Base-by-base conservation (phyloP, 2,888 invertebrate genomes). In the Drosophila atripex region DNA sequence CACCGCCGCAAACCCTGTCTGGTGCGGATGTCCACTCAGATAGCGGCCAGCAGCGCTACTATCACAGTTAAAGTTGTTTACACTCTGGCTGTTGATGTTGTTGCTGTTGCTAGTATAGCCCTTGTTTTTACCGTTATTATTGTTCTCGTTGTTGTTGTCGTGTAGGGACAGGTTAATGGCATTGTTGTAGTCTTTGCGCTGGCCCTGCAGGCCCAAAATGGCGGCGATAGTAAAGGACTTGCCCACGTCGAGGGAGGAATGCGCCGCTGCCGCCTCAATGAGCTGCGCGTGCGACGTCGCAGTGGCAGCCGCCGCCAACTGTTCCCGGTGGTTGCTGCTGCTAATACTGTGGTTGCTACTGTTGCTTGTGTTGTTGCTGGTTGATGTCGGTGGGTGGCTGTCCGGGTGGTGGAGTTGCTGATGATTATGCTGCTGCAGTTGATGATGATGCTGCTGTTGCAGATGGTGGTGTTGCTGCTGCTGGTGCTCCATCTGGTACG, bases 161-260 rank as follows among this genome's bases (percentile, higher is more conserved):
- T 91, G 90, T 68, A 91, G 82, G 61, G 92, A 92, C 74, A 92
- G 77, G 87, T 92, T 92, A 78, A 92, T 92, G 72, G 90, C 92
- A 80, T 89, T 91, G 75, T 90, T 91, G 71, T 90, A 90, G 73
- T 91, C 91, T 73, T 89, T 91, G 59, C 87, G 88, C 46, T 79
- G 89, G 49, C 56, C 73, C 46, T 95, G 94, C 73, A 96, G 90
- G 0, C 97, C 97, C 80, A 97, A 93, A 85, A 97, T 97, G 72
- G 97, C 96, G 73, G 97, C 97, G 79, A 97, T 97, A 23, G 97
- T 97, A 86, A 97, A 97, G 6, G 96, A 96, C 88, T 95, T 95
- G 43, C 94, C 94, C 64, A 90, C 91, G 78, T 92, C 92, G 75
- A 91, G 89, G 71, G 92, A 89, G 75, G 91, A 89, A 76, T 88